Evolutionary conservation across 2,888 invertebrate genomes (phyloP), one percentile per base, ranked within the genome.

Genomic region (Odontomyia ornata): DNA sequence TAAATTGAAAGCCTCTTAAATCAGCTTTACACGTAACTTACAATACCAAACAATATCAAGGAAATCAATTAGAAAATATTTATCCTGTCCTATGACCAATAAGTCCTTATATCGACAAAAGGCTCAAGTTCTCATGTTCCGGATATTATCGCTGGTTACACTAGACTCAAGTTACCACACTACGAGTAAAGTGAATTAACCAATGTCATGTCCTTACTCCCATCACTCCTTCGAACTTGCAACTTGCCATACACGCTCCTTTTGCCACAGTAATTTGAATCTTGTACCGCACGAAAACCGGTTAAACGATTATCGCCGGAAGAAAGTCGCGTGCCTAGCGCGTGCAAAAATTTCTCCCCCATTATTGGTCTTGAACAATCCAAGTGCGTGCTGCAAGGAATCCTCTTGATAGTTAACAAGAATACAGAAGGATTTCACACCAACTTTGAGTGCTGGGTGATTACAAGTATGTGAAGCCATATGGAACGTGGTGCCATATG

Each of bases 281-380:
- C 64, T 11, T 30, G 5, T 1, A 13, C n/a, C 30, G 13, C 0
- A 13, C 23, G 9, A 47, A 71, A 71, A 47, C 52, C 71, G 46
- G 71, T 71, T 71, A 47, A 71, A 75, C 62, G 75, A 62, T 46
- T 62, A 75, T 75, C 52, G 21, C 62, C 75, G 75, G 75, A 75
- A 75, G 62, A 28, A 43, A 36, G 62, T 18, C 52, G 64, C 52
- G 60, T 75, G 75, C 23, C 62, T 21, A 64, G 28, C 75, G 47
- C 64, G 75, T 75, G 75, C 47, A 15, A 43, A 18, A 75, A 43
- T 75, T 75, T 23, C 7, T 28, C 36, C 67, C 43, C 23, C 52
- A 36, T 5, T 5, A 5, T 9, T 3, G 9, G 9, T 36, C 36
- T 36, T 36, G 36, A 3, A 5, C 36, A 36, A 9, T 36, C 9